Evolutionary conservation across 2,888 invertebrate species (phyloP).

Genomic region (Keiferia lycopersicella): DNA sequence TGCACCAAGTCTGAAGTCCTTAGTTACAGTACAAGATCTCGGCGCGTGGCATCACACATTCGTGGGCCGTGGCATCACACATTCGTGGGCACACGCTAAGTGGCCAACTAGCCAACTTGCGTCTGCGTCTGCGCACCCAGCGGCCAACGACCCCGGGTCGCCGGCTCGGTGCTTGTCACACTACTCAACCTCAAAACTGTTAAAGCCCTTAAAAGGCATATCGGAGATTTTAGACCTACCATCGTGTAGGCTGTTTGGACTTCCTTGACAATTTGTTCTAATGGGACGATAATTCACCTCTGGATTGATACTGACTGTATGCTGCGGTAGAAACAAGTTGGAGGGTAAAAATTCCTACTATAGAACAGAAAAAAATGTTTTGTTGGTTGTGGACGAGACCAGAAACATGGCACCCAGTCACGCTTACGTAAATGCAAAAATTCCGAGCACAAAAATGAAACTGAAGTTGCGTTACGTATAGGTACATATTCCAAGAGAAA

Average conservation of each 20-base stretch:
- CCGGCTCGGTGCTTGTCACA: slow-evolving; percentile 51
- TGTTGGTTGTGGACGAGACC: not conserved
- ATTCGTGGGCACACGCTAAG: slow-evolving; percentile 45
- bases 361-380: not conserved
- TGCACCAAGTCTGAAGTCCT: slow-evolving; percentile 2
- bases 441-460: too few species aligned
- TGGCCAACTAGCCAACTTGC: slow-evolving; percentile 47
- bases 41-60: slow-evolving; percentile 34
- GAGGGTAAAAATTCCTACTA: not conserved
- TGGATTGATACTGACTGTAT: not conserved
- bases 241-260: slow-evolving; percentile 5
- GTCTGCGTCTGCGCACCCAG: slow-evolving; percentile 30
- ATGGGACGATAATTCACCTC: not conserved
- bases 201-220: slow-evolving; percentile 24
- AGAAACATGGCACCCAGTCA: too few species aligned
- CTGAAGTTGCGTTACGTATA: too few species aligned
- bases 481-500: too few species aligned
- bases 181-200: slow-evolving; percentile 31
- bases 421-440: too few species aligned
- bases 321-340: not conserved
- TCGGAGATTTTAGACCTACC: slow-evolving; percentile 22
- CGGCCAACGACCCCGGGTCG: slow-evolving; percentile 52
- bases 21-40: not conserved
- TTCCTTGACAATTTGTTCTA: slow-evolving; percentile 16
- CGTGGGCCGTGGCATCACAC: slow-evolving; percentile 33